Percentiles rank a stretch among this genome's conserved stretches.
Conservation (phyloP, 2,888 invertebrate genomes). For the Lasioglossum vierecki region DNA sequence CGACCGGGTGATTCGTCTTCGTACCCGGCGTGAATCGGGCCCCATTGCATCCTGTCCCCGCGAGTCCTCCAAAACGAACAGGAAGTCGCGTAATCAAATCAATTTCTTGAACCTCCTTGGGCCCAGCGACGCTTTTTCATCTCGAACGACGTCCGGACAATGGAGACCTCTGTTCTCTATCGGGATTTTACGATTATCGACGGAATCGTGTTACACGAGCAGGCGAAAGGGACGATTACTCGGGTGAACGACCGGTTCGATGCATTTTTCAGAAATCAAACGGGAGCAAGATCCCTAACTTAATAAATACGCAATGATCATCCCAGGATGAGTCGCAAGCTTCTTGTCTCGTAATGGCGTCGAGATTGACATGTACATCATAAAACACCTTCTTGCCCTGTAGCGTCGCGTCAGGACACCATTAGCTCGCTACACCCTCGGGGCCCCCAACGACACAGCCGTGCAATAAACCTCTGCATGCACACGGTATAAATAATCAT, state of each 20-base stretch:
- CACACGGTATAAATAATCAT: conserved; percentile 67
- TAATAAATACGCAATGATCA: conserved; percentile 65
- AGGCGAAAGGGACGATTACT: not conserved
- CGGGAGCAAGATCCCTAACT: conserved; percentile 39
- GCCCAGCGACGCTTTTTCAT: conserved; percentile 21
- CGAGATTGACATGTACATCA: conserved; percentile 71
- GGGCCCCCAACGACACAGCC: conserved; percentile 24
- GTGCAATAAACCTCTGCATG: conserved; percentile 60
- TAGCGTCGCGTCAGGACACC: conserved; percentile 47
- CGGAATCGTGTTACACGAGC: conserved; percentile 3
- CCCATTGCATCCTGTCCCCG: conserved; percentile 46
- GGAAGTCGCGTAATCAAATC: conserved; percentile 72
- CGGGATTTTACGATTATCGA: not conserved
- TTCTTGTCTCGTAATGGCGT: conserved; percentile 56
- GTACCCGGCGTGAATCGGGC: conserved; percentile 20
- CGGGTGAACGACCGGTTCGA: not conserved
- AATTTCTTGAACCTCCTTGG: conserved; percentile 54
- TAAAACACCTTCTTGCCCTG: conserved; percentile 59
- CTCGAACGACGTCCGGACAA: conserved; percentile 15
- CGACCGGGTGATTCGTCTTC: conserved; percentile 34
- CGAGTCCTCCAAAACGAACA: conserved; percentile 58
- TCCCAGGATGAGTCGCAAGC: conserved; percentile 37
- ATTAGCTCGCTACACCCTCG: conserved; percentile 54
- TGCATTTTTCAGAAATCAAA: conserved; percentile 33
- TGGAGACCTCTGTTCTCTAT: conserved; percentile 19